A percentile compares a stretch with the other conserved stretches of the same genome.
phyloP scores from a whole-genome alignment of 2,113 vertebrate species.

The Natator depressus region DNA sequence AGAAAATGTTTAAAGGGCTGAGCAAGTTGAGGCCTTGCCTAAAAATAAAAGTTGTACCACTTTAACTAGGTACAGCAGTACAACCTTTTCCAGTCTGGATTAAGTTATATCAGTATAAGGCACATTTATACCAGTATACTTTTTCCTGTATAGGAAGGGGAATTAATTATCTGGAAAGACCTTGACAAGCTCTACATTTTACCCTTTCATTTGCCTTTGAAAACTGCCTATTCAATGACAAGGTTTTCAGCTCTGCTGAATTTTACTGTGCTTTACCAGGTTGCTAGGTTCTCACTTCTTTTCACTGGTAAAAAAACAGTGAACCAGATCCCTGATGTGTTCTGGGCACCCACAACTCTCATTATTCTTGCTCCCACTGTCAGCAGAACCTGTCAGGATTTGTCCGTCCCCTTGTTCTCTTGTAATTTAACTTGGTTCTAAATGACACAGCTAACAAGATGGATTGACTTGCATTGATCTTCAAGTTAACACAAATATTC shows the following conservation, averaged over 20 bases:
- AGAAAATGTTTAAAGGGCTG: no score
- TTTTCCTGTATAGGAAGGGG: background rate
- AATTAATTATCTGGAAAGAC: background rate
- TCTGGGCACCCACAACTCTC: background rate
- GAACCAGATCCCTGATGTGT: background rate
- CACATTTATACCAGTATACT: background rate
- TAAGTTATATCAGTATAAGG: background rate
- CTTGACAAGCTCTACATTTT: background rate
- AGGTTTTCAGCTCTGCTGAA: background rate
- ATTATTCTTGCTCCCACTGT: constrained; percentile 24
- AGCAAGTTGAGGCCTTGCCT: background rate
- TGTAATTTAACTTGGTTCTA: background rate
- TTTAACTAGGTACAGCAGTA: background rate
- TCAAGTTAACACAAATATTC: background rate
- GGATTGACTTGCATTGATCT: background rate
- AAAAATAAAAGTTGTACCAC: background rate
- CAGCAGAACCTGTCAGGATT: constrained; percentile 14
- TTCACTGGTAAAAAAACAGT: background rate
- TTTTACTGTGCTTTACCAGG: background rate
- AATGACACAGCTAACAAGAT: background rate
- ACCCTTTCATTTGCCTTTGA: background rate
- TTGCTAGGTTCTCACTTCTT: background rate
- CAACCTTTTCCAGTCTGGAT: background rate
- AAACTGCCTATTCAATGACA: background rate
- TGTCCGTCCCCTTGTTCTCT: background rate